Evolutionary conservation across 2,797 vertebrate genomes (phyloP), one percentile per base, ranked within the genome.

Genomic region (Coccyzus lansbergi): DNA sequence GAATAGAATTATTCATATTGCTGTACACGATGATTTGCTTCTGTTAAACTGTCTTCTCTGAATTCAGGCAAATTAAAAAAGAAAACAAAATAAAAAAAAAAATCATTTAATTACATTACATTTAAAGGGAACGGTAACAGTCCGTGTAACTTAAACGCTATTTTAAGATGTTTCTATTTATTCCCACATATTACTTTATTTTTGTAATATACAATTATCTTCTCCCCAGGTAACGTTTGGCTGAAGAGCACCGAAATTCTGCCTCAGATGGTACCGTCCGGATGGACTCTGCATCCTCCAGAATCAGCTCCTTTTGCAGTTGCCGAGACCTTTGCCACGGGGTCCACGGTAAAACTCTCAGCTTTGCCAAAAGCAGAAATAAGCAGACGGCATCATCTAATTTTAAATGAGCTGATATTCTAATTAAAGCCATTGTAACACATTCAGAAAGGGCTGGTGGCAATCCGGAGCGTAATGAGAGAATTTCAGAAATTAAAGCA

Each of bases 381-480:
- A 75, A 49, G 65, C 53, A 70, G 84, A 51, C 9, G 53, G 64
- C 31, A 63, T 49, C 36, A 48, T 79, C 42, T 33, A 59, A 40
- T 88, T 91, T 72, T 63, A 86, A 71, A 79, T 38, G 24, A 83
- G 18, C 36, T 55, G 8, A 74, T 68, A 68, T 79, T 75, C 40
- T 51, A 81, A 34, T 72, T 90, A 69, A 94, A 95, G 58, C 48
- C 52, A 76, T 49, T 62, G 38, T 24, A 91, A 69, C 29, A 52
- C 34, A 92, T 84, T 75, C 86, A 95, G 69, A 94, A 94, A 69
- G 77, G 64, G 49, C 55, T 86, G 49, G 70, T 82, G 84, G 55
- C 83, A 90, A 81, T 74, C 94, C 91, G 96, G 90, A 96, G 80
- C 24, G n/a, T 38, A 78, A 63, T 83, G n/a, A 83, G 20, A 80